Evolutionary conservation across 2,113 vertebrate species (phyloP).

Genomic region (Paratilapia polleni): DNA sequence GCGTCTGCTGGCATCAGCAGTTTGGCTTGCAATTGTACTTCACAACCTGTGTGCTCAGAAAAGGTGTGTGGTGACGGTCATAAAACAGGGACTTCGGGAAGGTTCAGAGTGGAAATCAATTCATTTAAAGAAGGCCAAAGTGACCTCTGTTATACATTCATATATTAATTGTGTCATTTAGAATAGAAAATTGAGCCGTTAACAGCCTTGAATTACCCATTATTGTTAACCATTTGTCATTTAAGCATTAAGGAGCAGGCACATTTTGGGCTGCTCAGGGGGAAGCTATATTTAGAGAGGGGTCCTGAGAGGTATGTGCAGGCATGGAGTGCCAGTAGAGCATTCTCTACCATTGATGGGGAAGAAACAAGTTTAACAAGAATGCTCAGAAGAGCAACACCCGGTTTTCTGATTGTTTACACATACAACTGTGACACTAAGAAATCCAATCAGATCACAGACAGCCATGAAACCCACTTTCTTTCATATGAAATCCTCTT

Average conservation of each 20-base stretch:
- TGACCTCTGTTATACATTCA: neutral
- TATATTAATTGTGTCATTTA: neutral
- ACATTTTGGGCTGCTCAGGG: slow-evolving; percentile 58
- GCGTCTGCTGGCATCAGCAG: slow-evolving; percentile 83
- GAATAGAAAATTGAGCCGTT: neutral
- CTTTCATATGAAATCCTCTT: neutral
- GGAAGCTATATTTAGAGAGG: slow-evolving; percentile 82
- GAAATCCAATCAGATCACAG: neutral
- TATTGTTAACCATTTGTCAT: slow-evolving; percentile 13
- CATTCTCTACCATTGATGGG: slow-evolving; percentile 77
- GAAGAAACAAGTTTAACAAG: slow-evolving; percentile 63
- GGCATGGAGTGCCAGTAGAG: slow-evolving; percentile 70
- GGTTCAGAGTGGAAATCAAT: slow-evolving; percentile 29
- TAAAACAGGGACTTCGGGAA: slow-evolving; percentile 49
- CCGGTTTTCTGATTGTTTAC: slow-evolving; percentile 52
- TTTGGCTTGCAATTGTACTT: slow-evolving; percentile 81
- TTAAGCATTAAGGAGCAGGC: slow-evolving; percentile 60
- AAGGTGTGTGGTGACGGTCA: slow-evolving; percentile 54
- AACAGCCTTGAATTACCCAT: neutral
- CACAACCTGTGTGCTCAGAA: slow-evolving; percentile 58
- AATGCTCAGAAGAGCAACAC: slow-evolving; percentile 67
- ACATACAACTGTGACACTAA: slow-evolving; percentile 25
- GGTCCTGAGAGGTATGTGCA: slow-evolving; percentile 82
- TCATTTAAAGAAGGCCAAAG: neutral
- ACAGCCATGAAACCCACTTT: accelerated